These are phyloP conservation scores for Eufriesea mexicana DNA, from an alignment of 1,140 invertebrate genomes.

Conservation along the genomic window DNA sequence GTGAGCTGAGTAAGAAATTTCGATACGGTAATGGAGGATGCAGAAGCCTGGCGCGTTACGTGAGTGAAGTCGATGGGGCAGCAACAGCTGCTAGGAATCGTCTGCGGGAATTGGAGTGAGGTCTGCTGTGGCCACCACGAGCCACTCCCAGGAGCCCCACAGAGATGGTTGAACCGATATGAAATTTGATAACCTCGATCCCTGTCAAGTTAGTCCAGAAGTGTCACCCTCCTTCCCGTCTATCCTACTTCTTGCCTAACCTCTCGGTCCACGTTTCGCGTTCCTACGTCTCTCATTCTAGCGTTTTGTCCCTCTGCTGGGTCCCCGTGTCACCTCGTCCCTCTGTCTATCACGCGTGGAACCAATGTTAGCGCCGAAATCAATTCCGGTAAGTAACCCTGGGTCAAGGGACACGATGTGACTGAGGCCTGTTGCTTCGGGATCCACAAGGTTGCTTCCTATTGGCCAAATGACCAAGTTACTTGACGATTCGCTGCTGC, in stretches of 20 bases:
- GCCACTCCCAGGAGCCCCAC: slow-evolving; percentile 32
- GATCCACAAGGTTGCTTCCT: neutral
- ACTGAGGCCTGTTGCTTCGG: neutral
- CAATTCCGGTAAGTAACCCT: slow-evolving; percentile 61
- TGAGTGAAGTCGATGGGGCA: slow-evolving; percentile 58
- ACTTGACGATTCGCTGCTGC: slow-evolving; percentile 15
- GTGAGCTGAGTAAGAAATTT: slow-evolving; percentile 49
- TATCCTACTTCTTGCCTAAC: neutral
- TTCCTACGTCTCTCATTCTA: neutral
- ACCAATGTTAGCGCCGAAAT: slow-evolving; percentile 35
- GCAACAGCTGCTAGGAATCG: slow-evolving; percentile 69
- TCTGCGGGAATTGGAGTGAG: slow-evolving; percentile 56
- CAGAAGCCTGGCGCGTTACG: slow-evolving; percentile 27
- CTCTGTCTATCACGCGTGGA: neutral
- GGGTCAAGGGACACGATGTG: slow-evolving; percentile 28
- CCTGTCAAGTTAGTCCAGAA: slow-evolving; percentile 41
- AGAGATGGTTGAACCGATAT: slow-evolving; percentile 54
- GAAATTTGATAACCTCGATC: slow-evolving; percentile 69
- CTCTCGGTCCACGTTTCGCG: slow-evolving; percentile 11
- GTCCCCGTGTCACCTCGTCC: neutral
- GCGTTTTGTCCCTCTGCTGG: neutral
- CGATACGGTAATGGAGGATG: slow-evolving; percentile 55
- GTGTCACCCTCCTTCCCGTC: neutral
- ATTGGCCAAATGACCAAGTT: slow-evolving; percentile 22
- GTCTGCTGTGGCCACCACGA: slow-evolving; percentile 18